phyloP scores from a whole-genome alignment of 2,113 vertebrate species.

The Pipa parva region DNA sequence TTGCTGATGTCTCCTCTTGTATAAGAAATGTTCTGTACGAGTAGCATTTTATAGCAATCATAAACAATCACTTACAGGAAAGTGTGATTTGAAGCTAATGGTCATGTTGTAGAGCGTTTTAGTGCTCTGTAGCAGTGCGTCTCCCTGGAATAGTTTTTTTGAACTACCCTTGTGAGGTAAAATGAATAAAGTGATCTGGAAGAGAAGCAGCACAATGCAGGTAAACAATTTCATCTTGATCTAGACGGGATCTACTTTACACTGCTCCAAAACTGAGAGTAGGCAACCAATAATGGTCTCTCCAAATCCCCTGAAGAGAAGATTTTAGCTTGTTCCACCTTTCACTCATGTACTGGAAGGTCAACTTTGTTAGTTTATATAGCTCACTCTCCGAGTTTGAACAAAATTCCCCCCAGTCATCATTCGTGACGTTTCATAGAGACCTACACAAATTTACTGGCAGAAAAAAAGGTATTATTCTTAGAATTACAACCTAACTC shows the following conservation, averaged over 20 bases:
- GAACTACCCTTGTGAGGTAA: background rate
- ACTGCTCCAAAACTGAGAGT: background rate
- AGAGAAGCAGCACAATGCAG: background rate
- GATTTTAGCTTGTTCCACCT: background rate
- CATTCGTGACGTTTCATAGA: conserved; percentile 25
- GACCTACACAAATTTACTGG: conserved; percentile 33
- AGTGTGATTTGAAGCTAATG: background rate
- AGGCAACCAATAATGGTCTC: background rate
- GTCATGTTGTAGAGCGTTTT: conserved; percentile 11
- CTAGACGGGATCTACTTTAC: background rate
- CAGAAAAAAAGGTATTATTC: conserved; percentile 31
- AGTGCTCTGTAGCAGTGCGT: background rate
- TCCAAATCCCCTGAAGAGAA: background rate
- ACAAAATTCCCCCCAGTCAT: conserved; percentile 31
- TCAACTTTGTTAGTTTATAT: conserved; percentile 21
- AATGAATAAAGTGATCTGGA: background rate
- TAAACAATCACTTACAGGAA: conserved; percentile 27
- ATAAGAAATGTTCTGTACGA: conserved; percentile 21
- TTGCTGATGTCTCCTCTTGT: background rate
- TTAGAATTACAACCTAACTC: conserved; percentile 35
- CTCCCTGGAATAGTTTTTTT: background rate
- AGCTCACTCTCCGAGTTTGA: conserved; percentile 1
- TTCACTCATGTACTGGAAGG: background rate
- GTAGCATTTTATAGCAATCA: background rate
- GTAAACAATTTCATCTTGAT: conserved; percentile 9